These are phyloP conservation scores for Agrotis puta DNA, from an alignment of 2,888 invertebrate genomes.

Conservation along the genomic window DNA sequence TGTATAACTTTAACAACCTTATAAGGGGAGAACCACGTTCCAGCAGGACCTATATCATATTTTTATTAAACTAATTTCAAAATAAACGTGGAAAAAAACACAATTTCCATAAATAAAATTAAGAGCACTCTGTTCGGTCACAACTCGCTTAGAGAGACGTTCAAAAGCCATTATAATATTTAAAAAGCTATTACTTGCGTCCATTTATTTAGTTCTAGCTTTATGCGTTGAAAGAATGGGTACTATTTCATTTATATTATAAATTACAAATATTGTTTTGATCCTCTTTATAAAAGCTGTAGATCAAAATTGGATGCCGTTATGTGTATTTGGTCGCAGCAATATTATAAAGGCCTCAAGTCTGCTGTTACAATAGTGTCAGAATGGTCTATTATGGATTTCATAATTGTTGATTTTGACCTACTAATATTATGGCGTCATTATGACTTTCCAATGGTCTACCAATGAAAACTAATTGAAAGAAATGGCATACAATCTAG, in stretches of 20 bases:
- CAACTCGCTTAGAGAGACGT: slow-evolving; percentile 40
- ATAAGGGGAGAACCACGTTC: too few species aligned
- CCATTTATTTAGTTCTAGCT: slow-evolving; percentile 54
- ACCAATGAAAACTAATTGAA: too few species aligned
- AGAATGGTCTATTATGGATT: too few species aligned
- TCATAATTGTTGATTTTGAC: too few species aligned
- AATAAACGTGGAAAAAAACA: slow-evolving; percentile 16
- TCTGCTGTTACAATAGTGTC: too few species aligned
- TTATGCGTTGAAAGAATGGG: slow-evolving; percentile 44
- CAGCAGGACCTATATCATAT: neutral
- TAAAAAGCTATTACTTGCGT: slow-evolving; percentile 52
- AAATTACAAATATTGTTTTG: slow-evolving; percentile 29
- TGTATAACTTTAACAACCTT: neutral
- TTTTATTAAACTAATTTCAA: slow-evolving; percentile 17
- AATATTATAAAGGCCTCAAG: too few species aligned
- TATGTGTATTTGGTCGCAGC: too few species aligned
- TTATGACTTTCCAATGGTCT: too few species aligned
- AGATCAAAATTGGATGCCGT: too few species aligned
- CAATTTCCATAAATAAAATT: slow-evolving; percentile 45
- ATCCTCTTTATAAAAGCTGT: neutral
- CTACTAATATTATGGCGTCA: too few species aligned
- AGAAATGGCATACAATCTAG: too few species aligned
- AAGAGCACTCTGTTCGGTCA: slow-evolving; percentile 24
- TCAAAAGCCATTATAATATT: slow-evolving; percentile 51
- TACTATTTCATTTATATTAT: slow-evolving; percentile 48